A percentile compares a stretch with the other conserved stretches of the same genome.
Evolutionary conservation across 2,797 vertebrate species (phyloP).

Genomic region (Ibycter americanus): DNA sequence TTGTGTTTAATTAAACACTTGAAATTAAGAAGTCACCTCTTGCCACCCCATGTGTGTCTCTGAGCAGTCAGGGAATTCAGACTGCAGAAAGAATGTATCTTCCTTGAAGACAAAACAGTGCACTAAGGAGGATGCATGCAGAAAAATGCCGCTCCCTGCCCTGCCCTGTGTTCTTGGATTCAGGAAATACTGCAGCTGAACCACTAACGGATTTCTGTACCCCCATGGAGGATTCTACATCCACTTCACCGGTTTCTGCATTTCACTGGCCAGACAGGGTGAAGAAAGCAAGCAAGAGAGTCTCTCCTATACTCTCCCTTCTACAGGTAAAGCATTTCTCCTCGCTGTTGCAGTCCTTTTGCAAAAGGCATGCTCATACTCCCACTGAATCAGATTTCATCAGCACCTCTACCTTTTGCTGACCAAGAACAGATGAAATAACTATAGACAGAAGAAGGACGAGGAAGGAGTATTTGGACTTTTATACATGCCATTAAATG

Average conservation of each 20-base stretch:
- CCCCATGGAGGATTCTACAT: neutral
- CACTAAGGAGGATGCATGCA: neutral
- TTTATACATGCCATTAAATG: neutral
- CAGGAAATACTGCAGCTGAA: neutral
- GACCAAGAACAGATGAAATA: neutral
- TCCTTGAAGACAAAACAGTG: neutral
- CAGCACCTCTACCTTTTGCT: neutral
- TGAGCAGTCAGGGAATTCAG: neutral
- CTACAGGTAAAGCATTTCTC: neutral
- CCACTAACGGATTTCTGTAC: neutral
- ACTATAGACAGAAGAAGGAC: neutral
- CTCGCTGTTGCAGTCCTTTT: neutral
- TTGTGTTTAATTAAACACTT: neutral
- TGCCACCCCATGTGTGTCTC: neutral
- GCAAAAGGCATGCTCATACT: neutral
- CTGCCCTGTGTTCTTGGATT: neutral
- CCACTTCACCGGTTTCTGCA: neutral
- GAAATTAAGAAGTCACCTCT: neutral
- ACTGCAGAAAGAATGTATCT: neutral
- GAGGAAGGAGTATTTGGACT: neutral
- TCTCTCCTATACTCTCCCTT: neutral
- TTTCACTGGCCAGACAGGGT: neutral
- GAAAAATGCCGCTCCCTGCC: neutral
- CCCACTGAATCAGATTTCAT: neutral
- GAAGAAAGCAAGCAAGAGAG: neutral